phyloP scores from a whole-genome alignment of 2,888 invertebrate species.

The Tiphia femorata region DNA sequence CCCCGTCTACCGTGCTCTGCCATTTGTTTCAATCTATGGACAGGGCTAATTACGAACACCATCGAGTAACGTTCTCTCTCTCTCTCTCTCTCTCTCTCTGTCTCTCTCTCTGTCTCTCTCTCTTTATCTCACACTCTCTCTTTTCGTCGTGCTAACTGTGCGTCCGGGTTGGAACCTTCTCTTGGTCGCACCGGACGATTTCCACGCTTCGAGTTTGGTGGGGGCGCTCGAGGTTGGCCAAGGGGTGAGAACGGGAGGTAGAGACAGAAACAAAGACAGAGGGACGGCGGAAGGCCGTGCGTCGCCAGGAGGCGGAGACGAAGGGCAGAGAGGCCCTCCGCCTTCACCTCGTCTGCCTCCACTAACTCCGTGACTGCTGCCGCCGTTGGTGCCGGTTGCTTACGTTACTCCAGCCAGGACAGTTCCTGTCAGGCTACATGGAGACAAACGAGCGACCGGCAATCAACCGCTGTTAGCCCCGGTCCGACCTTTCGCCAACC shows the following conservation, averaged over 20 bases:
- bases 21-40: slow-evolving; percentile 72
- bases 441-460: slow-evolving; percentile 68
- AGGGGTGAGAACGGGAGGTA: neutral
- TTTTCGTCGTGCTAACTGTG: too few species aligned
- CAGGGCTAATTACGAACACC: slow-evolving; percentile 60
- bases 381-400: too few species aligned
- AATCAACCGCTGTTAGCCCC: slow-evolving; percentile 68
- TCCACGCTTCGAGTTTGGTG: slow-evolving; percentile 7
- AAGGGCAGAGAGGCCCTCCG: too few species aligned
- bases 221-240: neutral
- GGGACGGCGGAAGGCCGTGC: too few species aligned
- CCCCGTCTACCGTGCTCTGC: too few species aligned
- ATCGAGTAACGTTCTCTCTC: slow-evolving; percentile 14
- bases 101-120: slow-evolving; percentile 4
- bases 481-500: slow-evolving; percentile 66
- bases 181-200: slow-evolving; percentile 14
- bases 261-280: too few species aligned
- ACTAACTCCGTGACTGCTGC: too few species aligned
- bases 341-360: too few species aligned
- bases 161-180: neutral
- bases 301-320: too few species aligned
- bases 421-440: slow-evolving; percentile 65
- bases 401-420: slow-evolving; percentile 56
- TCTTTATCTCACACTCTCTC: slow-evolving; percentile 16
- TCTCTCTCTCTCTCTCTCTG: slow-evolving; percentile 1